These are phyloP conservation scores for Hypsopygia costalis DNA, from an alignment of 2,888 invertebrate species.

Conservation along the genomic window DNA sequence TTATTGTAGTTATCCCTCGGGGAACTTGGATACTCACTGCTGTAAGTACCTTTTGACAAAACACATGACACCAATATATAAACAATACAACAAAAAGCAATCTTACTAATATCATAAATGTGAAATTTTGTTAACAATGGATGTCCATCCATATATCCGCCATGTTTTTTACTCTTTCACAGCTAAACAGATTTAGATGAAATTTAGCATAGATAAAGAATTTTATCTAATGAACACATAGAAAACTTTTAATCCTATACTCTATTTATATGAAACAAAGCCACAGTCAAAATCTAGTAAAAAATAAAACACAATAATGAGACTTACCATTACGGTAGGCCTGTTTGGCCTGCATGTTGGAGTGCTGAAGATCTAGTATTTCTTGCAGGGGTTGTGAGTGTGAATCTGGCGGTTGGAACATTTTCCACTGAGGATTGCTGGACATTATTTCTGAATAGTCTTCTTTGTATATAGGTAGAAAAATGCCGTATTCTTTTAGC, in stretches of 20 bases:
- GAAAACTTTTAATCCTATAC: too few relatives aligned
- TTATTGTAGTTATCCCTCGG: constrained; percentile 66
- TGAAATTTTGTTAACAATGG: too few relatives aligned
- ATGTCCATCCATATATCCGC: too few relatives aligned
- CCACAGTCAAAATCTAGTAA: too few relatives aligned
- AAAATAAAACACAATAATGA: not conserved
- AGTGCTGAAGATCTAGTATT: constrained; percentile 87
- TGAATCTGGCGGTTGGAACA: constrained; percentile 94
- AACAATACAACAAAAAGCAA: not conserved
- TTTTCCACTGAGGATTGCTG: constrained; percentile 93
- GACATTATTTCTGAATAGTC: constrained; percentile 81
- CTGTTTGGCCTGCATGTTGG: constrained; percentile 73
- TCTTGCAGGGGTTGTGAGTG: constrained; percentile 91
- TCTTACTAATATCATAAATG: too few relatives aligned
- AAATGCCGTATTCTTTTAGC: constrained; percentile 56
- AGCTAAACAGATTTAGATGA: too few relatives aligned
- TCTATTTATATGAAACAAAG: too few relatives aligned
- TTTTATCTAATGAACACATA: too few relatives aligned
- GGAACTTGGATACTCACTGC: constrained; percentile 76
- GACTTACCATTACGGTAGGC: constrained; percentile 79
- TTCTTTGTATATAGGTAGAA: constrained; percentile 70
- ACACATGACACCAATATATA: not conserved
- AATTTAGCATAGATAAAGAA: too few relatives aligned
- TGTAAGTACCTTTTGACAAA: constrained; percentile 61
- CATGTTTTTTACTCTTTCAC: too few relatives aligned